Evolutionary conservation across 2,888 invertebrate species (phyloP).

Genomic region (Drepanosiphum platanoidis): DNA sequence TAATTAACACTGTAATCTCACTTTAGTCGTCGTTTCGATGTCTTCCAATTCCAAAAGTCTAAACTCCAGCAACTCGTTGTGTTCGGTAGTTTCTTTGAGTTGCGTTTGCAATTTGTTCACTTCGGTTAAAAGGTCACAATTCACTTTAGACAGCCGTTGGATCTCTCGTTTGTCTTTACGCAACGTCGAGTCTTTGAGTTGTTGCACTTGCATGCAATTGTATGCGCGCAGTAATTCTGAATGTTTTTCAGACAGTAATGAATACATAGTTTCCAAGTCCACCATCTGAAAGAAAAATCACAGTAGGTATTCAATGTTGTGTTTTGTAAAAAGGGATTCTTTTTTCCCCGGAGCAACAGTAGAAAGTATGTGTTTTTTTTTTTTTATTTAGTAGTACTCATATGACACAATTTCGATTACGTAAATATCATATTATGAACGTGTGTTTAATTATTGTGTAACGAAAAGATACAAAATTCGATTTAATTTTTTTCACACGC

Average conservation of each 20-base stretch:
- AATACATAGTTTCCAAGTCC: slow-evolving; percentile 65
- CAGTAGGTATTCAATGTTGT: neutral
- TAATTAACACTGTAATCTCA: neutral
- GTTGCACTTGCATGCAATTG: slow-evolving; percentile 63
- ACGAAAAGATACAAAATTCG: neutral
- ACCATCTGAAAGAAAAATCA: slow-evolving; percentile 64
- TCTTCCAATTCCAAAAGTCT: slow-evolving; percentile 81
- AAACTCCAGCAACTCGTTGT: slow-evolving; percentile 83
- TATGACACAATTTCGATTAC: neutral
- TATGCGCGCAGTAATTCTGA: slow-evolving; percentile 64
- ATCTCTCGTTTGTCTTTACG: slow-evolving; percentile 62
- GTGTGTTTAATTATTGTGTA: neutral
- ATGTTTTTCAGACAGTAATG: slow-evolving; percentile 65
- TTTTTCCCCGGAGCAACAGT: neutral
- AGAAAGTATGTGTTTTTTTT: neutral
- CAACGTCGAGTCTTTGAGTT: slow-evolving; percentile 63
- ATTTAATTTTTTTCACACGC: neutral
- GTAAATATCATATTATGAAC: neutral
- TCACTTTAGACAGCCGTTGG: slow-evolving; percentile 54
- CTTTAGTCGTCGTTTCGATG: slow-evolving; percentile 63
- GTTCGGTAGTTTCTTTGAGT: slow-evolving; percentile 79
- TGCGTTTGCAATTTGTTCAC: slow-evolving; percentile 72
- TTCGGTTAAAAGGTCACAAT: slow-evolving; percentile 63
- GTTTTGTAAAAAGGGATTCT: neutral
- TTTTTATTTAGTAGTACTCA: neutral